Conservation (phyloP, 2,888 invertebrate genomes). For the Unio pictorum region DNA sequence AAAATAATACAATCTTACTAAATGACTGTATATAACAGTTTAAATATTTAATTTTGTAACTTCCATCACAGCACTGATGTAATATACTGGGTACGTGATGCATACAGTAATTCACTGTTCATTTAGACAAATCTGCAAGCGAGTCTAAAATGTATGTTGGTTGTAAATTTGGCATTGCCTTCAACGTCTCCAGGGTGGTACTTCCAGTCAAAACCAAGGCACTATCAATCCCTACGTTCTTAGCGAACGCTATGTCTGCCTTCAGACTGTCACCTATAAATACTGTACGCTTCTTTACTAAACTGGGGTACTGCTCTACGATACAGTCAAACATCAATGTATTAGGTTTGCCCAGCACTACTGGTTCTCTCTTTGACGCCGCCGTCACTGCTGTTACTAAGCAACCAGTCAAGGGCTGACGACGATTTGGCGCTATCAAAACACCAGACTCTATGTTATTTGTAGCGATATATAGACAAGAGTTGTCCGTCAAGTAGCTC, state of each 20-base stretch:
- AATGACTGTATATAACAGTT: no score
- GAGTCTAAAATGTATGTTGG: constrained; percentile 45
- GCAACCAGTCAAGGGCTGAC: constrained; percentile 55
- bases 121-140: constrained; percentile 24
- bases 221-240: constrained; percentile 53
- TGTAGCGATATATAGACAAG: constrained; percentile 89
- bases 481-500: constrained; percentile 86
- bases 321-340: constrained; percentile 50
- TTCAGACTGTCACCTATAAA: constrained; percentile 58
- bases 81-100: no score
- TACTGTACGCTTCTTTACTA: constrained; percentile 40
- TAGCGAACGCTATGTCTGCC: constrained; percentile 57
- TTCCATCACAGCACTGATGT: no score
- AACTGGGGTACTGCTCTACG: constrained; percentile 28
- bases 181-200: constrained; percentile 22
- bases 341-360: constrained; percentile 58
- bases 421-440: constrained; percentile 23
- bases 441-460: constrained; percentile 74
- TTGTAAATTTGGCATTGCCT: constrained; percentile 25
- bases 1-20: no score
- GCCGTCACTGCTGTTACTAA: constrained; percentile 47
- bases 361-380: constrained; percentile 41
- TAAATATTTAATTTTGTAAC: no score
- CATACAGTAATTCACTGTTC: not conserved
- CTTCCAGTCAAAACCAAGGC: constrained; percentile 54